These are phyloP conservation scores for Enteromius thamalakanensis DNA, from an alignment of 2,797 vertebrate species.

Conservation along the genomic window DNA sequence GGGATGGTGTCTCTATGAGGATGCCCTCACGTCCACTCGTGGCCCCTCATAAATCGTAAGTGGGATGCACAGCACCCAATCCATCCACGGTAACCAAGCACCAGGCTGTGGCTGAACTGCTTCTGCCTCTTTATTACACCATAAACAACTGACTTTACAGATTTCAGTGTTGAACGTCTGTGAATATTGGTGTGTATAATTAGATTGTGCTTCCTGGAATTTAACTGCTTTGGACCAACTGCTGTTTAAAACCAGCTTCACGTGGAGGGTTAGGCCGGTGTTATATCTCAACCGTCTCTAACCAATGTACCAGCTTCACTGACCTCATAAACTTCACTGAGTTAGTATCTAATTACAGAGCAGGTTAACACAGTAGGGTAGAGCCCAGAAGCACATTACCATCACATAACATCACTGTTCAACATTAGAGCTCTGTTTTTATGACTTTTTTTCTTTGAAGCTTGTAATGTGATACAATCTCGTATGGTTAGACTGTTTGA, in stretches of 20 bases:
- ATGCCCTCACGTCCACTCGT: slow-evolving; percentile 73
- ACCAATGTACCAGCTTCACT: slow-evolving; percentile 43
- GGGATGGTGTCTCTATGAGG: slow-evolving; percentile 70
- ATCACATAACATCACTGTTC: slow-evolving; percentile 34
- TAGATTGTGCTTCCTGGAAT: slow-evolving; percentile 23
- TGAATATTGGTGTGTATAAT: slow-evolving; percentile 21
- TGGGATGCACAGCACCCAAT: slow-evolving; percentile 66
- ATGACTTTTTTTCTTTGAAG: slow-evolving; percentile 41
- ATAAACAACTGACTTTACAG: slow-evolving; percentile 30
- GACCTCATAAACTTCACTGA: slow-evolving; percentile 50
- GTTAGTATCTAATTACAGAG: slow-evolving; percentile 54
- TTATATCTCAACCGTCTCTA: slow-evolving; percentile 26
- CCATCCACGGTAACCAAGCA: slow-evolving; percentile 58
- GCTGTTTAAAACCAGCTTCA: slow-evolving; percentile 44
- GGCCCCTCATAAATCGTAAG: slow-evolving; percentile 86
- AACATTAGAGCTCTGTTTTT: slow-evolving; percentile 31
- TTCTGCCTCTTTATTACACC: slow-evolving; percentile 48
- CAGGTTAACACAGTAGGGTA: slow-evolving; percentile 32
- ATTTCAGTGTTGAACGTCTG: slow-evolving; percentile 21
- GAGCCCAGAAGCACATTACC: slow-evolving; percentile 16
- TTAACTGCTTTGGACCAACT: slow-evolving; percentile 50
- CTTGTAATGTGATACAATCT: slow-evolving; percentile 30
- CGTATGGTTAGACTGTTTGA: slow-evolving; percentile 5
- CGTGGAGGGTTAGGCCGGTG: slow-evolving; percentile 22
- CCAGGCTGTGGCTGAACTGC: slow-evolving; percentile 46